Conservation (phyloP, 2,113 vertebrate species). For the Oryzias javanicus region DNA sequence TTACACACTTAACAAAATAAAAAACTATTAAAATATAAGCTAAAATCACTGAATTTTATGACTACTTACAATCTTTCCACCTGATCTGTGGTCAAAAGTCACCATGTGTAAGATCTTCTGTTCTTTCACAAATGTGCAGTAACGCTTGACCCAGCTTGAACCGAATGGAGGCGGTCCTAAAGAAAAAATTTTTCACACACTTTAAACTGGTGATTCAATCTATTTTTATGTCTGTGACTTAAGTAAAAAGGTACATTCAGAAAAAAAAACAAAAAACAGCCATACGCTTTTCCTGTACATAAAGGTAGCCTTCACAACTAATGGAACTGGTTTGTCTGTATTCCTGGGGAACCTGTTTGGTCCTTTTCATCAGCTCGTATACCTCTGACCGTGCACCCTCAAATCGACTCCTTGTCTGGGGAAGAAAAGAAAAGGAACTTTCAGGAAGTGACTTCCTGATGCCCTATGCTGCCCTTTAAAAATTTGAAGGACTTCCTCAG, state of each 20-base stretch:
- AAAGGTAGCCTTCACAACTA: conserved; percentile 93
- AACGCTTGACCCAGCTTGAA: conserved; percentile 98
- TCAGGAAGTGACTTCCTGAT: conserved; percentile 28
- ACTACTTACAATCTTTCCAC: conserved; percentile 88
- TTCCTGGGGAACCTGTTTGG: conserved; percentile 86
- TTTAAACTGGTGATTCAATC: background rate
- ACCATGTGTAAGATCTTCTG: conserved; percentile 93
- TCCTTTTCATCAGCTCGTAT: conserved; percentile 92
- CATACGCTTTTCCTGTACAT: conserved; percentile 96
- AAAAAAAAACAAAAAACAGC: too few relatives aligned
- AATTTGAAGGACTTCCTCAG: background rate
- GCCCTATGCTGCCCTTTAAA: conserved; percentile 4
- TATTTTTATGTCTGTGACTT: too few relatives aligned
- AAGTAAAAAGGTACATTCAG: too few relatives aligned
- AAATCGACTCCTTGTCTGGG: conserved; percentile 92
- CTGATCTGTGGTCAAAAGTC: conserved; percentile 94
- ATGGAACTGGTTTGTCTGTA: conserved; percentile 90
- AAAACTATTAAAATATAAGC: background rate
- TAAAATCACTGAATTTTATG: background rate
- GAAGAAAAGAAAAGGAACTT: conserved; percentile 28
- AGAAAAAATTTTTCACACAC: background rate
- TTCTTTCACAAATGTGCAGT: conserved; percentile 92
- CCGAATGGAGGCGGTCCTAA: conserved; percentile 94
- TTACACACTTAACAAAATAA: background rate
- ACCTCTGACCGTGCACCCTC: conserved; percentile 94